These are phyloP conservation scores for Tetraodon nigroviridis DNA, from an alignment of 2,113 vertebrate species.

Conservation along the genomic window DNA sequence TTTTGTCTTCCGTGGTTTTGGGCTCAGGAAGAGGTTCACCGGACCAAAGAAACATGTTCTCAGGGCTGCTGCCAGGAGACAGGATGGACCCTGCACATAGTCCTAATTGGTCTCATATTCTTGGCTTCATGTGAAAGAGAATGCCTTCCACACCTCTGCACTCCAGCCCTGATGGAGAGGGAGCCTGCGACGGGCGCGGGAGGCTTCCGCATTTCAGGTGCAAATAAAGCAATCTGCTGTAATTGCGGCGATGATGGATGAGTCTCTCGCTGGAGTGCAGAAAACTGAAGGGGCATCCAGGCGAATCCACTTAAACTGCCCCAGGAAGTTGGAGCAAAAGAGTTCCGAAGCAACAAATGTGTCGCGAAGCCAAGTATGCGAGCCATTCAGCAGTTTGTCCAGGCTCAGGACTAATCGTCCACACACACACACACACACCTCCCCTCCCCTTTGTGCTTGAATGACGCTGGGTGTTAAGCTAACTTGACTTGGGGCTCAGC, in stretches of 20 bases:
- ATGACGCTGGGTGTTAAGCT: constrained; percentile 58
- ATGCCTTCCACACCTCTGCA: constrained; percentile 1
- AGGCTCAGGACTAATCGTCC: constrained; percentile 1
- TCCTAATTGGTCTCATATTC: constrained; percentile 67
- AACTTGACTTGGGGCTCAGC: constrained; percentile 55
- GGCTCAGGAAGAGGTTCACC: constrained; percentile 26
- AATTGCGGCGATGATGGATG: constrained; percentile 4
- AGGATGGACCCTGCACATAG: constrained; percentile 30
- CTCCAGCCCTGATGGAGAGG: not conserved
- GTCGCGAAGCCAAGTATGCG: constrained; percentile 30
- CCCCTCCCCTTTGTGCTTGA: constrained; percentile 25
- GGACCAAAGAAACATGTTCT: constrained; percentile 51
- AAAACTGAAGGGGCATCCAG: not conserved
- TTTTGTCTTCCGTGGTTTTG: constrained; percentile 43
- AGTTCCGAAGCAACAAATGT: constrained; percentile 30
- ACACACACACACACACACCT: constrained; percentile 13
- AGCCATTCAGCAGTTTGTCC: constrained; percentile 35
- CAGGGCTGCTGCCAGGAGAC: constrained; percentile 43
- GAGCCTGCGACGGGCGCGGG: not conserved
- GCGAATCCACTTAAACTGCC: constrained; percentile 9
- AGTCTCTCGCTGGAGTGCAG: constrained; percentile 5
- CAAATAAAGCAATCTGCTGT: constrained; percentile 15
- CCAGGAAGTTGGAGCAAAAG: constrained; percentile 12
- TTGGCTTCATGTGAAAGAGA: constrained; percentile 42
- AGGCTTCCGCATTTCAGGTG: not conserved